Evolutionary conservation across 1,140 invertebrate genomes (phyloP), one percentile per base, ranked within the genome.

Genomic region (Zeugodacus cucurbitae): DNA sequence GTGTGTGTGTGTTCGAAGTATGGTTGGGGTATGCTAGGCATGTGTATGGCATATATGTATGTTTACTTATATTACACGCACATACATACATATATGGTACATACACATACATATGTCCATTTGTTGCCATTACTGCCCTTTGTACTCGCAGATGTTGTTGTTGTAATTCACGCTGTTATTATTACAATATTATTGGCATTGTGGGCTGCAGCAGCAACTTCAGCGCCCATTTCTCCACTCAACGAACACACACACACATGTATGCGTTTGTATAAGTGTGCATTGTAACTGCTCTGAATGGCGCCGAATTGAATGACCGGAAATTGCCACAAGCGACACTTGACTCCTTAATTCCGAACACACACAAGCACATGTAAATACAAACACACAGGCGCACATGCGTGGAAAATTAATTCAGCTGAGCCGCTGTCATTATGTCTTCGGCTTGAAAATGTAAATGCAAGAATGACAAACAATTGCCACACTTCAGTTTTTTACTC

Each of bases 381-480:
- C 59, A 62, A 5, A 70, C 1, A 17, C 8, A 8, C 37, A 41
- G 11, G 44, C 8, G 70, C 26, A 32, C 32, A 37, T 34, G 3
- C 67, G 34, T 1, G 11, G 6, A 17, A 26, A 74, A 74, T 74
- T 74, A 74, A 74, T 41, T 44, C 70, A 44, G 10, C 74, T 44
- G 41, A 26, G 41, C 22, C 29, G 34, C 26, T 82, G n/a, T 10
- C 74, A 74, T 82, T 82, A 82, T 26, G 26, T 17, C 14, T 20
- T 32, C 14, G 37, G n/a, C 74, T 82, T 48, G 44, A 82, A 82
- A 82, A 82, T 82, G n/a, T 82, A 82, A 82, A 82, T 82, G 74
- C 41, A 41, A 17, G 32, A 82, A 82, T n/a, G 41, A 20, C 34
- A 82, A 41, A 82, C 48, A 82, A 26, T 48, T 41, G 67, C 34